Percentiles rank a stretch among this genome's conserved stretches.
These are phyloP conservation scores for Nebria ingens DNA, from an alignment of 1,140 invertebrate genomes.

Conservation along the genomic window DNA sequence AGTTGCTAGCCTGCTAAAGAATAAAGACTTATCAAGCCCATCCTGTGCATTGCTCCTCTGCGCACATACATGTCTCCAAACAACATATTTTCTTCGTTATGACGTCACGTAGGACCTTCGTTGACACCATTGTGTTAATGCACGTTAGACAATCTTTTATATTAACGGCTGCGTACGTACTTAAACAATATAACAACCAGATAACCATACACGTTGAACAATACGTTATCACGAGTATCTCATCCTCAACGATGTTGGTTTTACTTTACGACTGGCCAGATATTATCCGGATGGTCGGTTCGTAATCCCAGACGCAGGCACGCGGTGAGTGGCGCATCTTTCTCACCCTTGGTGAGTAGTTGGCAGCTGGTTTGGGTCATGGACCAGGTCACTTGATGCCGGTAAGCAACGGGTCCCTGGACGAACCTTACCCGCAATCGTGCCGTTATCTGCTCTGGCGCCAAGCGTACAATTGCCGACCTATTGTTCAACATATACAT, in stretches of 20 bases:
- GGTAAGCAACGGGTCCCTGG: constrained; percentile 1
- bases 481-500: constrained; percentile 8
- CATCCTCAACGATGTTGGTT: neutral
- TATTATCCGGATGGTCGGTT: constrained; percentile 1
- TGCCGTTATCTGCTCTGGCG: neutral
- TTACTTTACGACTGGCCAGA: constrained; percentile 5
- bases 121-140: too few species aligned
- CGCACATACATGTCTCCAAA: too few species aligned
- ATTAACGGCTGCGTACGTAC: too few species aligned
- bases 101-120: too few species aligned
- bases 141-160: too few species aligned
- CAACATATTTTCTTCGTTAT: too few species aligned
- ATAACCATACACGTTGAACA: neutral
- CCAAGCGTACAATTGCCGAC: neutral
- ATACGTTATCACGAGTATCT: constrained; percentile 6
- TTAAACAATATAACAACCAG: too few species aligned
- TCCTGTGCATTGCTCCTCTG: too few species aligned
- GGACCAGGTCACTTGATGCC: constrained; percentile 5
- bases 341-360: neutral
- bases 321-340: neutral
- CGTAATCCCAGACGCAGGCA: neutral
- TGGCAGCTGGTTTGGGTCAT: neutral
- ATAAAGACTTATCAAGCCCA: too few species aligned
- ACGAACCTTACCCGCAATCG: constrained; percentile 4
- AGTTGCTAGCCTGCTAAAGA: too few species aligned